A percentile compares a stretch with the other conserved stretches of the same genome.
These are phyloP conservation scores for Neogobius melanostomus DNA, from an alignment of 2,113 vertebrate genomes.

Conservation along the genomic window DNA sequence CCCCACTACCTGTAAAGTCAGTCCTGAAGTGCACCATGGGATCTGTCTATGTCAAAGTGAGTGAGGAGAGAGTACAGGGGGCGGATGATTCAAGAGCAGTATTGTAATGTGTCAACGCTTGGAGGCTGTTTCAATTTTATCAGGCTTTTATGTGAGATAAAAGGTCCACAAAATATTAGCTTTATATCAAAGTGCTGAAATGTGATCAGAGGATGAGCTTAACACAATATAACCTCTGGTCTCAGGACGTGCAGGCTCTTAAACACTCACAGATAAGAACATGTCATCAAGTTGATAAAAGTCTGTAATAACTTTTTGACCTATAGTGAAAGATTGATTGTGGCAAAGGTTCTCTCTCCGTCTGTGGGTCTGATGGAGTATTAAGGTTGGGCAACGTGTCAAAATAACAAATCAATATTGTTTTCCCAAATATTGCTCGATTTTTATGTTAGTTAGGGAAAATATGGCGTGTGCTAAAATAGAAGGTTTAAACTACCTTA, in stretches of 20 bases:
- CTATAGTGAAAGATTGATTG: not conserved
- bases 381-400: not conserved
- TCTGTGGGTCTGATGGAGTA: not conserved
- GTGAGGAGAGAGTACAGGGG: not conserved
- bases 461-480: no score
- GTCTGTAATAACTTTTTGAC: not conserved
- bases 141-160: conserved; percentile 11
- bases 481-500: no score
- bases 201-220: conserved; percentile 5
- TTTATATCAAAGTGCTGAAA: conserved; percentile 27
- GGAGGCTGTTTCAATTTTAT: conserved; percentile 1
- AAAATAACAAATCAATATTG: no score
- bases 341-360: no score
- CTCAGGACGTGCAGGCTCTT: conserved; percentile 5
- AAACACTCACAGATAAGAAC: conserved; percentile 1
- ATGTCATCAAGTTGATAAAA: conserved; percentile 17
- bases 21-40: not conserved
- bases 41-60: not conserved
- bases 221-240: conserved; percentile 17
- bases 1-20: not conserved
- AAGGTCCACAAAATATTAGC: conserved; percentile 10
- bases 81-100: conserved; percentile 4
- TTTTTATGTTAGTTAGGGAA: no score
- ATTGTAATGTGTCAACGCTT: not conserved
- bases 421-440: no score